These are phyloP conservation scores for Siniperca knerii DNA, from an alignment of 2,113 vertebrate species.

Conservation along the genomic window DNA sequence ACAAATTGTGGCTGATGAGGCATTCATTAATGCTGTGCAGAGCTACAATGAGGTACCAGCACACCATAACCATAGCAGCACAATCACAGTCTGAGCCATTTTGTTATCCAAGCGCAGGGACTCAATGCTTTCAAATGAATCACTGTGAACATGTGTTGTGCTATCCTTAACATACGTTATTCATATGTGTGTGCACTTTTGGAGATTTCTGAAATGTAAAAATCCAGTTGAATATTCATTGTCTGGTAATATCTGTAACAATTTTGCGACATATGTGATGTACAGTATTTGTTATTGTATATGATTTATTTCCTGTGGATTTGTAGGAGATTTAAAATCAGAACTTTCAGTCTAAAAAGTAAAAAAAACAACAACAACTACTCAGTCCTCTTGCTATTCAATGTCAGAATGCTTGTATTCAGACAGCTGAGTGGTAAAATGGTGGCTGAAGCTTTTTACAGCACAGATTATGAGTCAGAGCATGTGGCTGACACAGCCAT, in stretches of 20 bases:
- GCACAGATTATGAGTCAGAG: constrained; percentile 79
- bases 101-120: not conserved
- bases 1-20: constrained; percentile 99
- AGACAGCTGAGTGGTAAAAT: constrained; percentile 69
- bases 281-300: not conserved
- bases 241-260: not conserved
- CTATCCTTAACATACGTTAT: not conserved
- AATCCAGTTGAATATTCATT: not conserved
- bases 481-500: constrained; percentile 73
- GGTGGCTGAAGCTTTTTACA: constrained; percentile 74
- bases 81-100: constrained; percentile 29
- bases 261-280: not conserved
- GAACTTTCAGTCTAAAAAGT: constrained; percentile 18
- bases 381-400: constrained; percentile 17
- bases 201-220: not conserved
- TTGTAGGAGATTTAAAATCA: not conserved
- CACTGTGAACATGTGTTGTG: not conserved
- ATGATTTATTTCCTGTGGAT: not conserved
- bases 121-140: constrained; percentile 20
- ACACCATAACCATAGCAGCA: constrained; percentile 9
- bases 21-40: constrained; percentile 99
- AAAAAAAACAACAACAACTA: not conserved
- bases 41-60: constrained; percentile 96
- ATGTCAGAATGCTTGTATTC: constrained; percentile 61
- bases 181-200: not conserved